These are phyloP conservation scores for Eriosoma lanigerum DNA, from an alignment of 1,140 invertebrate species.

Conservation along the genomic window DNA sequence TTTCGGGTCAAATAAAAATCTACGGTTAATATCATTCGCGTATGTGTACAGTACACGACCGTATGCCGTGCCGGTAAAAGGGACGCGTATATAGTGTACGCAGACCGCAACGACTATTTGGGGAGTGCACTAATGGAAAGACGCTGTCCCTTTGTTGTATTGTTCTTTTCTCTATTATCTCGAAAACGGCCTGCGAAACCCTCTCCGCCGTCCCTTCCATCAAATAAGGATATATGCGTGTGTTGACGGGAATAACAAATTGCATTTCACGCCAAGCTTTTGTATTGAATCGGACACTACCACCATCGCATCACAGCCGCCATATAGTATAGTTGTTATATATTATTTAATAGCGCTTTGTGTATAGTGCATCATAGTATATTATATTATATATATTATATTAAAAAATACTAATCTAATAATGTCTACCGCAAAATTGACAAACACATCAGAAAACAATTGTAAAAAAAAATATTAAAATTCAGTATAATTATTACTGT, in stretches of 20 bases:
- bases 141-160: constrained; percentile 48
- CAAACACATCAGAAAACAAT: no score
- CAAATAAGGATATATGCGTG: neutral
- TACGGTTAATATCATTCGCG: neutral
- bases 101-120: neutral
- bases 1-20: constrained; percentile 33
- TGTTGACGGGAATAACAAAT: constrained; percentile 46
- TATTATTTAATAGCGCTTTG: no score
- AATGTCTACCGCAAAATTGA: no score
- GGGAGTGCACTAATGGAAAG: constrained; percentile 37
- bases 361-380: no score
- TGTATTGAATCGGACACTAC: constrained; percentile 37
- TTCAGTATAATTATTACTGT: no score
- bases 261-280: constrained; percentile 39
- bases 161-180: constrained; percentile 48
- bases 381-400: no score
- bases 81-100: neutral
- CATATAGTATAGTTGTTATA: no score
- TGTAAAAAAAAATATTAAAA: no score
- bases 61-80: neutral
- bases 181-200: constrained; percentile 9
- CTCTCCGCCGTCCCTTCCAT: neutral
- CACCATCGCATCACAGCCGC: neutral
- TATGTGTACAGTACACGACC: no score
- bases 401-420: no score